Base-by-base conservation (phyloP, 2,888 invertebrate genomes). In the Drosophila suboccidentalis region DNA sequence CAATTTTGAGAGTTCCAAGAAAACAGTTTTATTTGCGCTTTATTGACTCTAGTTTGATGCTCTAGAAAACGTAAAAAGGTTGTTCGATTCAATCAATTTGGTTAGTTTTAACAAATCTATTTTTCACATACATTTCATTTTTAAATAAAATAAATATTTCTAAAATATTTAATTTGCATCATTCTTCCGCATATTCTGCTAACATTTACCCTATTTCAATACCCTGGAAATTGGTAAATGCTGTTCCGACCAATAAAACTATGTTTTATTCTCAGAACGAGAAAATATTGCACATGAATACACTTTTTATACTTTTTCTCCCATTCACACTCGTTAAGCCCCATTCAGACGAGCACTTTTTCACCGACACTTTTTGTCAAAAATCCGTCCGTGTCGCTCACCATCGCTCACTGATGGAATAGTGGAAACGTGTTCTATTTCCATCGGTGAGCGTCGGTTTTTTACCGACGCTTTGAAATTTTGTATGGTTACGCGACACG, bases 1-100 rank as follows among this genome's bases (percentile, higher is more conserved):
- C 51, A 34, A 46, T 66, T 51, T 51, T 22, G 26, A 32, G 44
- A 19, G 38, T 22, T 44, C 3, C 44, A 46, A 36, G 10, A 29
- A 17, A 32, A 10, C 44, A 10, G 6, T 51, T 66, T 39, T 50
- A 26, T 50, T 0, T 22, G 6, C 29, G 53, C 53, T 39, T 53
- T 53, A 54, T 54, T 43, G 32, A 43, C 41, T 43, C 32, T 19
- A 17, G 13, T 54, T 32, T 4, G 19, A n/a, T 43, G 43, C 32
- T 32, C 54, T n/a, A 2, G 4, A 29, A 32, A 32, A 13, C 1
- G 10, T 9, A 3, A 13, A 38, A 4, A 10, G 22, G 3, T 13
- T 26, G 44, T 3, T 44, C 8, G 3, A 19, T 9, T 44, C 3
- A 8, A 6, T 2, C 9, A 26, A 15, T 39, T 39, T 15, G 3